Evolutionary conservation across 2,797 vertebrate species (phyloP).

Genomic region (Thalassophryne amazonica): DNA sequence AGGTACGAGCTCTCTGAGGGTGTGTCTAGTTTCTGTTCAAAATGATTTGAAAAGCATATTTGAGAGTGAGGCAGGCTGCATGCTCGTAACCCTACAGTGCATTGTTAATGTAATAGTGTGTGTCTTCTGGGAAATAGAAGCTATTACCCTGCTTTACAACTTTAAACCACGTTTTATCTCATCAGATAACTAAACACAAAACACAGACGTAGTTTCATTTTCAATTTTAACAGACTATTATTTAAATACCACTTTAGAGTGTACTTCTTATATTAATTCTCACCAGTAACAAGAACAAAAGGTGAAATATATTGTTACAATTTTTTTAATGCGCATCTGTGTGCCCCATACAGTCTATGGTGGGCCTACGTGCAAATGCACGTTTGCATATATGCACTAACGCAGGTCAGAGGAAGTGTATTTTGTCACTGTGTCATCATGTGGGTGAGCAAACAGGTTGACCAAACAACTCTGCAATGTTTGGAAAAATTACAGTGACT

Average conservation of each 20-base stretch:
- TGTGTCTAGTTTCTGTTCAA: no score
- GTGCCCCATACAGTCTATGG: no score
- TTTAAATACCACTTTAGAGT: no score
- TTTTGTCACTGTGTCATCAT: slow-evolving; percentile 19
- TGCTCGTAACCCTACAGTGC: no score
- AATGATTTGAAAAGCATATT: no score
- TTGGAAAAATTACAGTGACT: background rate
- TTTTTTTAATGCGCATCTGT: background rate
- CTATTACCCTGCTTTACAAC: no score
- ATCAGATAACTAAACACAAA: background rate
- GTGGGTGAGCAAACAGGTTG: slow-evolving; percentile 7
- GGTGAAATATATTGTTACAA: background rate
- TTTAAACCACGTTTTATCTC: background rate
- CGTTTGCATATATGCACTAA: background rate
- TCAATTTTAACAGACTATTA: background rate
- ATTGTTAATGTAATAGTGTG: no score
- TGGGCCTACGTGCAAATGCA: background rate
- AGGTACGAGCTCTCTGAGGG: no score
- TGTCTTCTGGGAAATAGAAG: no score
- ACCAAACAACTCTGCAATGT: background rate
- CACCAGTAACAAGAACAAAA: background rate
- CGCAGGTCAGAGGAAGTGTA: slow-evolving; percentile 21
- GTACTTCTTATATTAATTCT: no score
- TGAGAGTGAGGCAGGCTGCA: no score
- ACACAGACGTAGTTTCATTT: slow-evolving; percentile 14